phyloP scores from a whole-genome alignment of 2,113 vertebrate species.

The Odontesthes bonariensis region DNA sequence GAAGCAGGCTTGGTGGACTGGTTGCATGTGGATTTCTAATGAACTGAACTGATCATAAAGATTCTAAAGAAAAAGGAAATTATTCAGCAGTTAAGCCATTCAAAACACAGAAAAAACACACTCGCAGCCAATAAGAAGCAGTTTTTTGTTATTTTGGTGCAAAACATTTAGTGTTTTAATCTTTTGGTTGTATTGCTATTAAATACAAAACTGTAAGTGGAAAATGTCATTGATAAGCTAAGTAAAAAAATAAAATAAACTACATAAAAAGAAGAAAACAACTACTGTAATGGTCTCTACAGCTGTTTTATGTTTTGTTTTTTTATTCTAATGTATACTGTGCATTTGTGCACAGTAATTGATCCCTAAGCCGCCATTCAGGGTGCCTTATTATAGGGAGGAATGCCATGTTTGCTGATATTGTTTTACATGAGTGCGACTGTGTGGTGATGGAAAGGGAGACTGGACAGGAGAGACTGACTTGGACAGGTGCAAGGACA shows the following conservation, averaged over 20 bases:
- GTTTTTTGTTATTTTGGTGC: too few relatives aligned
- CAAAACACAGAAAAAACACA: neutral
- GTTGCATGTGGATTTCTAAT: neutral
- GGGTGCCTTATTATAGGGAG: neutral
- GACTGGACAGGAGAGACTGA: conserved; percentile 44
- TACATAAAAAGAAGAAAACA: too few relatives aligned
- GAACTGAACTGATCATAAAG: neutral
- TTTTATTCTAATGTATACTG: neutral
- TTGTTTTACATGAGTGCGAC: neutral
- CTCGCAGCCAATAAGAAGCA: too few relatives aligned
- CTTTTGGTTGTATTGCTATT: too few relatives aligned
- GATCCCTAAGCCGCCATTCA: neutral
- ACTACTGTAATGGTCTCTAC: too few relatives aligned
- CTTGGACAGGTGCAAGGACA: conserved; percentile 67
- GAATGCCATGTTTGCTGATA: neutral
- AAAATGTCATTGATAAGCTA: too few relatives aligned
- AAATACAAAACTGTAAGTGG: too few relatives aligned
- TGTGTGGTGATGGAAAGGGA: conserved; percentile 41
- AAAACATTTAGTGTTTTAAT: too few relatives aligned
- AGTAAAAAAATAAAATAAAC: too few relatives aligned
- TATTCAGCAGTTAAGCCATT: neutral
- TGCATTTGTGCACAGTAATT: too few relatives aligned
- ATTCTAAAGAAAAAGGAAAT: accelerated
- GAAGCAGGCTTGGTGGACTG: neutral
- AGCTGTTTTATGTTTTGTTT: too few relatives aligned